These are phyloP conservation scores for Cairina moschata DNA, from an alignment of 2,113 vertebrate genomes.

Conservation along the genomic window DNA sequence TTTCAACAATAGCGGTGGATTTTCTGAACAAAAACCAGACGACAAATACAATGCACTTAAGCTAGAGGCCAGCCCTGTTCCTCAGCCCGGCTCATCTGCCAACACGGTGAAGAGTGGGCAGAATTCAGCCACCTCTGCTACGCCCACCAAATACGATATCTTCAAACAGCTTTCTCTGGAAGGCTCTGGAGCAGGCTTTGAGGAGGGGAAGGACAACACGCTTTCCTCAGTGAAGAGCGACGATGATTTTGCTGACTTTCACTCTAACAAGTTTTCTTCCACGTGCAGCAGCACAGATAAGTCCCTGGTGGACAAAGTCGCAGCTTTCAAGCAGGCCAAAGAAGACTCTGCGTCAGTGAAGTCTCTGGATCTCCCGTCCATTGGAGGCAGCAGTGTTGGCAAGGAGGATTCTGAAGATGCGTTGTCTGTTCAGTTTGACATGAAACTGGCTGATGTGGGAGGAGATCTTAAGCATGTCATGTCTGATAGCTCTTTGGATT, in stretches of 20 bases:
- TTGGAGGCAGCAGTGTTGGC: conserved; percentile 94
- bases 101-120: conserved; percentile 65
- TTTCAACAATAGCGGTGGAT: conserved; percentile 83
- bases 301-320: conserved; percentile 90
- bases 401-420: conserved; percentile 98
- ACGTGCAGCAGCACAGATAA: conserved; percentile 82
- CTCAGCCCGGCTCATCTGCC: conserved; percentile 51
- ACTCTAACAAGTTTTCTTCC: conserved; percentile 91
- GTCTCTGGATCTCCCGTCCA: conserved; percentile 96
- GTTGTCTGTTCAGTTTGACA: conserved; percentile 97
- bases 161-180: conserved; percentile 94
- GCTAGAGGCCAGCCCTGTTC: conserved; percentile 48
- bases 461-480: conserved; percentile 99
- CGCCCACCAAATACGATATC: conserved; percentile 86
- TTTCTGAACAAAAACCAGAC: conserved; percentile 72
- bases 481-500: conserved; percentile 99
- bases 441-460: conserved; percentile 96
- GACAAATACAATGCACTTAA: conserved; percentile 72
- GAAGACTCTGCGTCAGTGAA: conserved; percentile 97
- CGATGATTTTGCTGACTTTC: conserved; percentile 95
- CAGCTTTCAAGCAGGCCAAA: conserved; percentile 93
- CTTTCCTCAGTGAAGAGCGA: conserved; percentile 82
- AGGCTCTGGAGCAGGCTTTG: conserved; percentile 76
- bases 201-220: conserved; percentile 86
- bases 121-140: conserved; percentile 42